Conservation (phyloP, 2,113 vertebrate genomes). For the Phodopus roborovskii region DNA sequence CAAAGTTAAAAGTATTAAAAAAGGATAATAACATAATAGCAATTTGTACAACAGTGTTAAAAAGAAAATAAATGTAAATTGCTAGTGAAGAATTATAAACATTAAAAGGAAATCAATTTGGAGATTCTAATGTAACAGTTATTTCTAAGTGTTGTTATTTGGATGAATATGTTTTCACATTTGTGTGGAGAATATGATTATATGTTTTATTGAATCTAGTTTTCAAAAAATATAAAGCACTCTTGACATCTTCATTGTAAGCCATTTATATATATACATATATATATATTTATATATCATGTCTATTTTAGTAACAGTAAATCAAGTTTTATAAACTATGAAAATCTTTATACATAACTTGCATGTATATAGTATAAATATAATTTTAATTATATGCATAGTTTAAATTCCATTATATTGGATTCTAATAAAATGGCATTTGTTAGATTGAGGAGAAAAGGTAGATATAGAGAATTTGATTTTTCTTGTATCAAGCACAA, state of each 20-base stretch:
- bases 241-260: slow-evolving; percentile 77
- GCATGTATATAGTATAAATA: slow-evolving; percentile 76
- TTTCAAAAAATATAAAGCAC: slow-evolving; percentile 86
- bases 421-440: background rate
- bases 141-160: slow-evolving; percentile 83
- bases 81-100: background rate
- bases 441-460: background rate
- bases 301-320: slow-evolving; percentile 68
- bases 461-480: background rate
- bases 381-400: slow-evolving; percentile 64
- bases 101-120: slow-evolving; percentile 59
- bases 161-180: slow-evolving; percentile 82
- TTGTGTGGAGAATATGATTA: slow-evolving; percentile 83
- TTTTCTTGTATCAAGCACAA: background rate
- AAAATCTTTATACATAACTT: slow-evolving; percentile 81
- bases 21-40: background rate
- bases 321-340: slow-evolving; percentile 80
- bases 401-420: background rate
- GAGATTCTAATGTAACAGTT: slow-evolving; percentile 81
- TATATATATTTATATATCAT: background rate
- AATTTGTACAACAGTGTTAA: background rate
- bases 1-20: background rate
- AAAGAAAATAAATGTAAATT: background rate
- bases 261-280: slow-evolving; percentile 16
- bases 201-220: slow-evolving; percentile 84